A percentile compares a stretch with the other conserved stretches of the same genome.
These are phyloP conservation scores for Macaca mulatta DNA, from an alignment of 2,113 vertebrate species.

Conservation along the genomic window DNA sequence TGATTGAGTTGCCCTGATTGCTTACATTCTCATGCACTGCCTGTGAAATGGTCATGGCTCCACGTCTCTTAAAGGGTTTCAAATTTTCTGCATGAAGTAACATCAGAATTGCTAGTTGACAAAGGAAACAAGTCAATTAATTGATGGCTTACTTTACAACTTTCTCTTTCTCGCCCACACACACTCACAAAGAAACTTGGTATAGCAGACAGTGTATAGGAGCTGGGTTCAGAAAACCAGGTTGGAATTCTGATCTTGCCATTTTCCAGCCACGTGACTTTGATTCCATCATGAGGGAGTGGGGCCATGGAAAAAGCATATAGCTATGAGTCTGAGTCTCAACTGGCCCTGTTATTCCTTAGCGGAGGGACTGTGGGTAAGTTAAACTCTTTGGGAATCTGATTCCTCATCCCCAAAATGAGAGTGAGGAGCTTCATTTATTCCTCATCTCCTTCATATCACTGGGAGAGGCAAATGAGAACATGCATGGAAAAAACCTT, in stretches of 20 bases:
- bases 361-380: not conserved
- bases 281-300: fast-evolving
- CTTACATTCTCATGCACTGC: not conserved
- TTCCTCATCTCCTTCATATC: not conserved
- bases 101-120: not conserved
- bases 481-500: not conserved
- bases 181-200: not conserved
- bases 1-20: not conserved
- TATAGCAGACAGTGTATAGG: not conserved
- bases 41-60: not conserved
- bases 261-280: not conserved
- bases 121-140: not conserved
- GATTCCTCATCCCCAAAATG: not conserved
- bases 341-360: not conserved
- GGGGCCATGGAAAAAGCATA: not conserved
- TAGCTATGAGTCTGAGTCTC: not conserved
- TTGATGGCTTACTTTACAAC: not conserved
- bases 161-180: not conserved
- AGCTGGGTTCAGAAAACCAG: not conserved
- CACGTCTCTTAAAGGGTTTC: not conserved
- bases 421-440: not conserved
- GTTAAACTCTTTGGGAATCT: not conserved
- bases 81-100: not conserved
- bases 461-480: not conserved
- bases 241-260: not conserved